Evolutionary conservation across 2,113 vertebrate species (phyloP), one percentile per base, ranked within the genome.

Genomic region (Cepphus grylle): DNA sequence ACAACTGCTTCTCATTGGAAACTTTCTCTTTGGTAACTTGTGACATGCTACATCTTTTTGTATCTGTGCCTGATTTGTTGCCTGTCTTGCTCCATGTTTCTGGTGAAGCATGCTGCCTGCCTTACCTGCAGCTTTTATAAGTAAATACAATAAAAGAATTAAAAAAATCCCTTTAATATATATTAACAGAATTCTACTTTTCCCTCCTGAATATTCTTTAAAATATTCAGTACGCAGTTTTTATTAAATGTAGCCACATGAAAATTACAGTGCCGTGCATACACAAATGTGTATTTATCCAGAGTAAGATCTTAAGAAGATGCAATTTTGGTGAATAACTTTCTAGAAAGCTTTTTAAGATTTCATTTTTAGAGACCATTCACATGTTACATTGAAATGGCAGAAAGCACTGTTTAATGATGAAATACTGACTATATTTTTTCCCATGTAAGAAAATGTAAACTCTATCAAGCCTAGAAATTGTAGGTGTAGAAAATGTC

Each of bases 61-160:
- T 26, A 49, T 7, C 27, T 26, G 8, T 56, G 20, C 34, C 82
- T 94, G 15, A 43, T 56, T 65, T 81, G 32, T 62, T 83, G 62
- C 23, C 19, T 2, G 0, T 59, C 17, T 88, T 4, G 2, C 23
- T 83, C 55, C 2, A 3, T 11, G 3, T 72, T 61, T 72, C 17
- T 65, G 22, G 13, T 20, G n/a, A 82, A 62, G 11, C 4, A 27
- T 17, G 22, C 34, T 74, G 26, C 11, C 19, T 78, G 8, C 25
- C 25, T 94, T 69, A 70, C 7, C 22, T 65, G 18, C 50, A 73
- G 40, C 9, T 91, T 86, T 84, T 59, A 40, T 20, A 87, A 73
- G 6, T 56, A 63, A 65, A 47, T 30, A 40, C 3, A 36, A 18
- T 11, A 15, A 45, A 78, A 70, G 8, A 2, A 43, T 20, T 34